Base-by-base conservation (phyloP, 1,140 invertebrate genomes). In the Drosophila sp. region DNA sequence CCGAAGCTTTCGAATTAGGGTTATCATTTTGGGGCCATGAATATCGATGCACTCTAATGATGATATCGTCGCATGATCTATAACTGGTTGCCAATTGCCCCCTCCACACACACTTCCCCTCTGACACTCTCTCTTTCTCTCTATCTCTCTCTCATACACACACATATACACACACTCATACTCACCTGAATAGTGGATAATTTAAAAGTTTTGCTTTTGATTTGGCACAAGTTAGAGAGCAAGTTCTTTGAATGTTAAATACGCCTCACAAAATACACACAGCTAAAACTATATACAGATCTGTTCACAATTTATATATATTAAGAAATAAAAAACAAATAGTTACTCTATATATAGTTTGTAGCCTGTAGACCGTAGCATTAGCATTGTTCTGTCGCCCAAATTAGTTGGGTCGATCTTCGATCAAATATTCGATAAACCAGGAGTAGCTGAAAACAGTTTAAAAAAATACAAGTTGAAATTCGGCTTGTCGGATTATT, bases 231-330 rank as follows among this genome's bases (percentile, higher is more conserved):
- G 56, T 61, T 61, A 61, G 36, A 51, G 46, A 61, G 67, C 67
- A 71, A 64, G 67, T 64, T 56, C 59, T 51, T 66, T 66, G 45
- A 58, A 66, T 72, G 53, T 66, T 72, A 54, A 27, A 46, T 18
- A 63, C 41, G 38, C 58, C 16, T n/a, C 66, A 64, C 67, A 32
- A 43, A 64, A 56, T 8, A 64, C 50, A 32, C 34, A 32, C 18
- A 53, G 43, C n/a, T 34, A 14, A 46, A 65, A 43, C 43, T 9
- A 50, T n/a, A 50, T 32, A 61, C 48, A 66, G 69, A 57, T 41
- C 45, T 72, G 45, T 57, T 66, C 53, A 72, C 62, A 38, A 64
- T 34, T 71, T 61, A 36, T 43, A 36, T 69, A 69, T 50, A 50
- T 32, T 6, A 16, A 51, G n/a, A n/a, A 56, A 54, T 38, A 56